Evolutionary conservation across 2,888 invertebrate species (phyloP).

Genomic region (Folsomia candida): DNA sequence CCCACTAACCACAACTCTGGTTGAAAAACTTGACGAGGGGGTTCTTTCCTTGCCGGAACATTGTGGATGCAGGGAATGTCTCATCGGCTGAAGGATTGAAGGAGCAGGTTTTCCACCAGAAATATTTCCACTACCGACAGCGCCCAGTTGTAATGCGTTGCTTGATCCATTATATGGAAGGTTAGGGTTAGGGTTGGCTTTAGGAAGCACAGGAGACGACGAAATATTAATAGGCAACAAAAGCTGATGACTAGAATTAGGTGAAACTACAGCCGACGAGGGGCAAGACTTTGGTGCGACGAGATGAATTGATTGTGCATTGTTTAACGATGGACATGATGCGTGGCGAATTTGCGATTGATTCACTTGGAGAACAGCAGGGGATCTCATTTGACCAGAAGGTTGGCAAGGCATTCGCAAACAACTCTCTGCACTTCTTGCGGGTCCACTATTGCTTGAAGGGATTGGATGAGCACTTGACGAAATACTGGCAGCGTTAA

Average conservation of each 20-base stretch:
- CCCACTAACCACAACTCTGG: slow-evolving; percentile 46
- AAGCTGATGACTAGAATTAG: slow-evolving; percentile 48
- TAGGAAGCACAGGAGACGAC: slow-evolving; percentile 19
- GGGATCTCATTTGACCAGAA: slow-evolving; percentile 1
- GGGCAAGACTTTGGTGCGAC: slow-evolving; percentile 48
- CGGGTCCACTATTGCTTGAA: neutral
- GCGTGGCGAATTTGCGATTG: slow-evolving; percentile 43
- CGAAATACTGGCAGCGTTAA: neutral
- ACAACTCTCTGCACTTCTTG: neutral
- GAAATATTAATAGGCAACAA: slow-evolving; percentile 40
- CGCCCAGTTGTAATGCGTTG: neutral
- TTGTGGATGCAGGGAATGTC: slow-evolving; percentile 50
- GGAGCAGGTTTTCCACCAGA: slow-evolving; percentile 13
- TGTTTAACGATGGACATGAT: slow-evolving; percentile 48
- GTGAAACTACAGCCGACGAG: slow-evolving; percentile 46
- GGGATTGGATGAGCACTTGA: neutral
- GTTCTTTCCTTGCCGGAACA: slow-evolving; percentile 44
- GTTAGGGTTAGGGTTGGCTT: neutral
- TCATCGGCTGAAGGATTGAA: slow-evolving; percentile 19
- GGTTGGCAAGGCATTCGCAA: slow-evolving; percentile 4
- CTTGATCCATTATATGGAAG: neutral
- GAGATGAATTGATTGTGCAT: slow-evolving; percentile 33
- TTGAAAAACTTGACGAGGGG: slow-evolving; percentile 50
- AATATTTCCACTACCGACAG: slow-evolving; percentile 15
- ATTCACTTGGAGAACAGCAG: neutral